Evolutionary conservation across 2,797 vertebrate species (phyloP).

Genomic region (Lagothrix lagotricha): DNA sequence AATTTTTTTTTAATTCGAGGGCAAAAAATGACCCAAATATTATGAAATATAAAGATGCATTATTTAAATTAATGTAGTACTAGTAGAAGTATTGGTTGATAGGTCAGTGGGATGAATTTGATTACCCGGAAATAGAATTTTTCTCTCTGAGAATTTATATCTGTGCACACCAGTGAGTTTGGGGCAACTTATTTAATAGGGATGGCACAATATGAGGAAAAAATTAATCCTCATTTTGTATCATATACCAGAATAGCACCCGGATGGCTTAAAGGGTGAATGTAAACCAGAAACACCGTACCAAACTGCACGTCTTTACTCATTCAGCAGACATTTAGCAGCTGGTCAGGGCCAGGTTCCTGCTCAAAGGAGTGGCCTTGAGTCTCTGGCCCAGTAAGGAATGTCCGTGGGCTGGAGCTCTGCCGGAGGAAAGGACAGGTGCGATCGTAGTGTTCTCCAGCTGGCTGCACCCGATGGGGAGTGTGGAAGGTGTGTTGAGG

Average conservation of each 20-base stretch:
- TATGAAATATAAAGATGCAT: not conserved
- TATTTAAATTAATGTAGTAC: not conserved
- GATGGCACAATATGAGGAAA: not conserved
- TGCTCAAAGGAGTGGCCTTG: too few relatives aligned
- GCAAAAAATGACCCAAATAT: not conserved
- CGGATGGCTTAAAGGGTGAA: not conserved
- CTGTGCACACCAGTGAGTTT: not conserved
- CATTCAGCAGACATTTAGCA: not conserved
- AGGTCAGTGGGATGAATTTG: not conserved
- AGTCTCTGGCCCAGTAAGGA: not conserved
- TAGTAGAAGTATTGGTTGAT: not conserved
- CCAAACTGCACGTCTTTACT: not conserved
- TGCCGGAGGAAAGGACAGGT: not conserved
- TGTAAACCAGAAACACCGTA: not conserved
- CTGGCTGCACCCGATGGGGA: not conserved
- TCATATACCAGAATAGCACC: not conserved
- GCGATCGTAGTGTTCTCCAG: rapidly evolving
- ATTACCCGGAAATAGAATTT: not conserved
- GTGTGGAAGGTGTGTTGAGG: not conserved
- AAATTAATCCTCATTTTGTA: not conserved
- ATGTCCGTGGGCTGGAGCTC: not conserved
- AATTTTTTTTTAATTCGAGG: not conserved
- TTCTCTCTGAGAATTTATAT: not conserved
- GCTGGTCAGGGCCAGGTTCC: not conserved
- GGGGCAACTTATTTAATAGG: not conserved